Conservation (phyloP, 2,797 vertebrate genomes). For the Euphonia xanthogaster region DNA sequence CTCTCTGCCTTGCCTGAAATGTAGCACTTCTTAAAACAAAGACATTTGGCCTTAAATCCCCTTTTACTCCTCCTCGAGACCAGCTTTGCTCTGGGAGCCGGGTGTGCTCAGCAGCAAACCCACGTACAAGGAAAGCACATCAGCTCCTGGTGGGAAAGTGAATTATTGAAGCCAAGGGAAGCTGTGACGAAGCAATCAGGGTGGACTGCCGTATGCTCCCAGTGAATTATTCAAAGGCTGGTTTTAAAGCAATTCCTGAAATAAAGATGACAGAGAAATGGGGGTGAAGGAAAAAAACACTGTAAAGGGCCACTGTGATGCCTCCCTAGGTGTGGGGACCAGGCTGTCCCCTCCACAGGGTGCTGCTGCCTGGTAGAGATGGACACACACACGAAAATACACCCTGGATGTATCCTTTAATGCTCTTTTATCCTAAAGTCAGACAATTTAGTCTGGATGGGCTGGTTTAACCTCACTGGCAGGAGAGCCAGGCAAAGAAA, state of each 20-base stretch:
- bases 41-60: background rate
- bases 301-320: background rate
- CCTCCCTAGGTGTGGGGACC: background rate
- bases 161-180: conserved; percentile 59
- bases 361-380: background rate
- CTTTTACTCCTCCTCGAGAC: background rate
- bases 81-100: background rate
- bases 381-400: background rate
- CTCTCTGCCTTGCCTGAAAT: background rate
- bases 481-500: background rate
- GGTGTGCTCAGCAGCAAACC: background rate
- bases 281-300: background rate
- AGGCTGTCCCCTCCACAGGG: background rate
- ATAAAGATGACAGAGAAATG: background rate
- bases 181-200: background rate
- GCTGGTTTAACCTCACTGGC: background rate
- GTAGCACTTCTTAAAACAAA: background rate
- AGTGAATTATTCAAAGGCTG: conserved; percentile 50
- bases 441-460: background rate
- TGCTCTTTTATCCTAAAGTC: background rate
- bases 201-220: background rate
- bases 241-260: conserved; percentile 31
- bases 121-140: background rate
- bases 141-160: conserved; percentile 17
- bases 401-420: background rate